These are phyloP conservation scores for Vipera latastei DNA, from an alignment of 2,797 vertebrate species.

Conservation along the genomic window DNA sequence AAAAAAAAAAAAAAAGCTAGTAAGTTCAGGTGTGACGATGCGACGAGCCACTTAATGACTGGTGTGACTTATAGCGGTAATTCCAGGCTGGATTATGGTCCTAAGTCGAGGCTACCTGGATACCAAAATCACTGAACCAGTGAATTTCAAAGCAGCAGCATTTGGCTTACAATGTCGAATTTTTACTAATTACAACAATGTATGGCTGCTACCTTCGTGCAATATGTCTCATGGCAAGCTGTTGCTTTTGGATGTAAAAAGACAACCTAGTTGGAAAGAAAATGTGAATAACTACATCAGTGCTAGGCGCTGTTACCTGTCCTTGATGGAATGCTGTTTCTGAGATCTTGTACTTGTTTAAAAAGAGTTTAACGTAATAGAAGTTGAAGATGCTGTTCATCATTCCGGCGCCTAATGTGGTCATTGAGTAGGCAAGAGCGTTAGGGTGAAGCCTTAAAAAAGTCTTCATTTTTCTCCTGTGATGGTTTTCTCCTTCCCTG, in stretches of 20 bases:
- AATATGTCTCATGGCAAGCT: background rate
- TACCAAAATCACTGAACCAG: background rate
- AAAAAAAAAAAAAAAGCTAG: background rate
- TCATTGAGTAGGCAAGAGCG: slow-evolving; percentile 84
- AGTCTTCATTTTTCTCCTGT: slow-evolving; percentile 56
- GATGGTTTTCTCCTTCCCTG: slow-evolving; percentile 53
- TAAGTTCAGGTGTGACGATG: background rate
- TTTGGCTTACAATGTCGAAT: background rate
- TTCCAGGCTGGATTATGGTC: background rate
- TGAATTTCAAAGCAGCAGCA: background rate
- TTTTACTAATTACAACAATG: background rate
- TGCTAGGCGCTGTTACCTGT: slow-evolving; percentile 72
- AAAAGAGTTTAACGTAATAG: slow-evolving; percentile 91
- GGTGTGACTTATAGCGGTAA: background rate
- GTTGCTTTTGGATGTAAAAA: background rate
- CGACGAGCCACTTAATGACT: background rate
- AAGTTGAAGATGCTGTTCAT: slow-evolving; percentile 91
- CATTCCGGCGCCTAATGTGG: slow-evolving; percentile 84
- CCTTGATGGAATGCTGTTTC: slow-evolving; percentile 84
- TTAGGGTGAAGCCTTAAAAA: slow-evolving; percentile 68
- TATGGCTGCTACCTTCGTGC: background rate
- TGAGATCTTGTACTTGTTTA: slow-evolving; percentile 84
- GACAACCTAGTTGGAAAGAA: background rate
- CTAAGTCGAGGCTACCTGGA: background rate
- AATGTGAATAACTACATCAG: fast-evolving